These are phyloP conservation scores for Dicyrtomina minuta DNA, from an alignment of 2,888 invertebrate genomes.

Conservation along the genomic window DNA sequence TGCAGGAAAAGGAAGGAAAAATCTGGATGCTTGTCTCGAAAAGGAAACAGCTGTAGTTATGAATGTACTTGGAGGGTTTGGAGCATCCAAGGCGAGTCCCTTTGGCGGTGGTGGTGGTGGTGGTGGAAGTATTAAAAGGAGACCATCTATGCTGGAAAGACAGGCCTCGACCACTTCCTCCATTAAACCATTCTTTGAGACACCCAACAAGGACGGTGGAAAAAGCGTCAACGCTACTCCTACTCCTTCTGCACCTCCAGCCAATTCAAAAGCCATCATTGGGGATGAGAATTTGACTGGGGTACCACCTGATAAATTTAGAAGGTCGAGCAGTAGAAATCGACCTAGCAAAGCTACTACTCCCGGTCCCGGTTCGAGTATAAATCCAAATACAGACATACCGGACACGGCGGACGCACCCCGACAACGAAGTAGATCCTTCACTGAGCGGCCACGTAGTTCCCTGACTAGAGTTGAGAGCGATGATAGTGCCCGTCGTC, in stretches of 20 bases:
- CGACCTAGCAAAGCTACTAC: background rate
- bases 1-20: background rate
- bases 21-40: background rate
- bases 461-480: background rate
- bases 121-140: background rate
- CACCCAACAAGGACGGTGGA: background rate
- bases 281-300: background rate
- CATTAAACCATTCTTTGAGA: background rate
- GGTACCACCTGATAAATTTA: too few species aligned
- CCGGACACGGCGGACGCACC: too few species aligned
- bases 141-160: background rate
- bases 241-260: background rate
- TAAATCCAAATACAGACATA: too few species aligned
- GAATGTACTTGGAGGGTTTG: conserved; percentile 19
- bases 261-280: background rate
- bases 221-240: too few species aligned
- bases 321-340: background rate
- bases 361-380: too few species aligned
- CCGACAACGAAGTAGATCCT: conserved; percentile 23
- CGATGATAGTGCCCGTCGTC: background rate
- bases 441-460: conserved; percentile 2
- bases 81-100: background rate
- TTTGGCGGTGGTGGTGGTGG: too few species aligned
- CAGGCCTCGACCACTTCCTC: conserved; percentile 5
- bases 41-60: conserved; percentile 6